These are phyloP conservation scores for Drosophila yooni DNA, from an alignment of 2,888 invertebrate genomes.

Conservation along the genomic window DNA sequence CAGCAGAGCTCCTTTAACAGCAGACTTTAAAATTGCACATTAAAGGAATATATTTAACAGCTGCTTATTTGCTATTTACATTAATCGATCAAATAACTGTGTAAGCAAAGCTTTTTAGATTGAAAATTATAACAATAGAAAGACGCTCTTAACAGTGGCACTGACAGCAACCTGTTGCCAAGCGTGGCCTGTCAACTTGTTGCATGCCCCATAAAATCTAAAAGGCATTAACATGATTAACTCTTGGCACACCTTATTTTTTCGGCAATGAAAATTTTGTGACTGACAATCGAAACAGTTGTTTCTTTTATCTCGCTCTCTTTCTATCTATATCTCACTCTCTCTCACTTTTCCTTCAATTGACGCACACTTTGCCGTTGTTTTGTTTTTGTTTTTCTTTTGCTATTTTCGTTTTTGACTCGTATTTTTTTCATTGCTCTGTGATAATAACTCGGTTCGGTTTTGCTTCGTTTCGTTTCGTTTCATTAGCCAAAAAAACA, in stretches of 20 bases:
- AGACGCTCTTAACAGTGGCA: not conserved
- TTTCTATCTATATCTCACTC: not conserved
- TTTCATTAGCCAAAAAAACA: slow-evolving; percentile 65
- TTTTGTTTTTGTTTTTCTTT: slow-evolving; percentile 62
- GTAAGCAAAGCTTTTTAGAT: not conserved
- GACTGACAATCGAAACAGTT: not conserved
- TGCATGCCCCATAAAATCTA: slow-evolving; percentile 9
- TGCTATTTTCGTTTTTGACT: slow-evolving; percentile 60
- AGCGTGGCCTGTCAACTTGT: slow-evolving; percentile 20
- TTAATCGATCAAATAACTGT: not conserved
- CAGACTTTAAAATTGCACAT: not conserved
- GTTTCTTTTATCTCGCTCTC: not conserved
- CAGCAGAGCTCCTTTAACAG: not conserved
- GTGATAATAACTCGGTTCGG: slow-evolving; percentile 67
- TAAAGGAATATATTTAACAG: not conserved
- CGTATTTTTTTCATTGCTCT: slow-evolving; percentile 52
- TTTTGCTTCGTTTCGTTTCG: slow-evolving; percentile 32
- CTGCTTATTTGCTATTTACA: not conserved
- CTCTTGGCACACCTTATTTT: slow-evolving; percentile 28
- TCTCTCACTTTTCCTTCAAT: slow-evolving; percentile 14
- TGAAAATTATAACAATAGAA: not conserved
- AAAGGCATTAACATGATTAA: slow-evolving; percentile 25
- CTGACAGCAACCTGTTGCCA: not conserved
- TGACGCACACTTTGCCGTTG: slow-evolving; percentile 60
- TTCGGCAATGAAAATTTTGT: slow-evolving; percentile 41